phyloP scores from a whole-genome alignment of 2,888 invertebrate genomes.

The Himalopsyche kuldschensis region DNA sequence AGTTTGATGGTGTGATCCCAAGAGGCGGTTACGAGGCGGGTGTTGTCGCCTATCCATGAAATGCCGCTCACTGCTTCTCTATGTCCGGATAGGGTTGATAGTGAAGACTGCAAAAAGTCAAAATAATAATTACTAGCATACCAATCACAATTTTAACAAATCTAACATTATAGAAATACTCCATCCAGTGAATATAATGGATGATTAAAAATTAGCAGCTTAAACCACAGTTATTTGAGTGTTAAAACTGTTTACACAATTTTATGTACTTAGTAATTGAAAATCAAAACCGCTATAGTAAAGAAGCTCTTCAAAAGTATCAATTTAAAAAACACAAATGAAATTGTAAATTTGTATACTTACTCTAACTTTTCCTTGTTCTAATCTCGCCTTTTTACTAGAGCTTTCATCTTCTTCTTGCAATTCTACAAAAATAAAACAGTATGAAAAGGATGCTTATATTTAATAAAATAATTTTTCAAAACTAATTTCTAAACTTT shows the following conservation, averaged over 20 bases:
- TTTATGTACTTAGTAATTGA: neutral
- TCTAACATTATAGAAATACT: no score
- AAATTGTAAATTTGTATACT: slow-evolving; percentile 41
- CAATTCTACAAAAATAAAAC: slow-evolving; percentile 47
- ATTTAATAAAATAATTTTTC: no score
- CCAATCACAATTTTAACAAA: no score
- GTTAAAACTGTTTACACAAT: neutral
- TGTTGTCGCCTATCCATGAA: slow-evolving; percentile 79
- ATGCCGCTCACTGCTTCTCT: slow-evolving; percentile 86
- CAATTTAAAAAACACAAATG: neutral
- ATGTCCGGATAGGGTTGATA: slow-evolving; percentile 89
- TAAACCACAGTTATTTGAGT: no score
- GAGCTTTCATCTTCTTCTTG: slow-evolving; percentile 61
- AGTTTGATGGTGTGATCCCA: slow-evolving; percentile 95
- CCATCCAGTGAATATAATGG: no score
- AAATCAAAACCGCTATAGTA: neutral
- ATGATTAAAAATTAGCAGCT: no score
- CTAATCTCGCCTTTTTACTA: slow-evolving; percentile 63
- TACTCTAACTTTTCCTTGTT: slow-evolving; percentile 63
- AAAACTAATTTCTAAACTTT: no score
- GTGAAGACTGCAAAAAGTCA: slow-evolving; percentile 64
- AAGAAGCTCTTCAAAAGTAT: no score
- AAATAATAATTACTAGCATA: neutral
- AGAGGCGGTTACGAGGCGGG: slow-evolving; percentile 82
- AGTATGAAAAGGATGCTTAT: no score